These are phyloP conservation scores for Macaria notata DNA, from an alignment of 2,888 invertebrate species.

Conservation along the genomic window DNA sequence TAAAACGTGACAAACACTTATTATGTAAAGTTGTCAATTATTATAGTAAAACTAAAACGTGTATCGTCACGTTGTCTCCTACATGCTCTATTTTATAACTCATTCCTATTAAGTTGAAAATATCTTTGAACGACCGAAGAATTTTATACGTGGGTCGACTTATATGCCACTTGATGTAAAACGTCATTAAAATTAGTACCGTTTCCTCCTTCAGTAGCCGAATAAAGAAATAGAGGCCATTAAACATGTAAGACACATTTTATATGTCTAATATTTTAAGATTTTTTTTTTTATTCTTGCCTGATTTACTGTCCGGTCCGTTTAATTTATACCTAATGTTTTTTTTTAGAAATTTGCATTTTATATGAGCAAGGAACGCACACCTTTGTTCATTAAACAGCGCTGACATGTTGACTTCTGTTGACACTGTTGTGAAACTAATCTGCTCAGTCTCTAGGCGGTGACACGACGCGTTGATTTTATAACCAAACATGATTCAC, in stretches of 20 bases:
- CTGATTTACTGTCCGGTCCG: slow-evolving; percentile 60
- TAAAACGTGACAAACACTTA: slow-evolving; percentile 1
- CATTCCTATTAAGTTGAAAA: slow-evolving; percentile 21
- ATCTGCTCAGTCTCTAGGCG: background rate
- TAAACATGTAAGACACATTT: slow-evolving; percentile 62
- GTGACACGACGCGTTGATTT: background rate
- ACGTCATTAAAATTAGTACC: slow-evolving; percentile 52
- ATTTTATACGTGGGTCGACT: slow-evolving; percentile 36
- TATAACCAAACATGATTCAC: slow-evolving; percentile 5
- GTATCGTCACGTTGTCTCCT: slow-evolving; percentile 5
- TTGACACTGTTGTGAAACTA: slow-evolving; percentile 10
- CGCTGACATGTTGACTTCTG: slow-evolving; percentile 15
- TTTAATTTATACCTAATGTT: slow-evolving; percentile 53
- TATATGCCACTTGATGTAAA: slow-evolving; percentile 49
- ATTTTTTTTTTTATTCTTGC: slow-evolving; percentile 57
- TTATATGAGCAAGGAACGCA: slow-evolving; percentile 42
- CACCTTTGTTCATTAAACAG: slow-evolving; percentile 26
- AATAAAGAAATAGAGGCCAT: slow-evolving; percentile 63
- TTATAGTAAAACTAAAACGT: slow-evolving; percentile 10
- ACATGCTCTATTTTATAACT: slow-evolving; percentile 23
- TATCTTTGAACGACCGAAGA: slow-evolving; percentile 27
- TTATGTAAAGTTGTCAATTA: slow-evolving; percentile 1
- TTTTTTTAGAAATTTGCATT: slow-evolving; percentile 57
- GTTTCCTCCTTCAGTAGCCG: slow-evolving; percentile 61
- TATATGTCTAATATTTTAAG: slow-evolving; percentile 62